Evolutionary conservation across 2,113 vertebrate genomes (phyloP), one percentile per base, ranked within the genome.

Genomic region (Syrmaticus mikado): DNA sequence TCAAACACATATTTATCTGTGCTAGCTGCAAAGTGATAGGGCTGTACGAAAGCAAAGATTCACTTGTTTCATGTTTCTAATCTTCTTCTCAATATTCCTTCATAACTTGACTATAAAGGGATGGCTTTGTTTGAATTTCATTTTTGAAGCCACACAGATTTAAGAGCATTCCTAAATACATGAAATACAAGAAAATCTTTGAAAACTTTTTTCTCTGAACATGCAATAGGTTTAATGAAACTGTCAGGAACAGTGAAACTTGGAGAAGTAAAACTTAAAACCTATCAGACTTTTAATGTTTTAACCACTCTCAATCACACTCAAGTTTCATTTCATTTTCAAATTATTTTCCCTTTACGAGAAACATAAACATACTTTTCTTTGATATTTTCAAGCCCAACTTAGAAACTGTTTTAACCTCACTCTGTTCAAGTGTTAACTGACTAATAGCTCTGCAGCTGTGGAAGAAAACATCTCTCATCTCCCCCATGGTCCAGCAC

Each of bases 391-490:
- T 83, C 89, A 91, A 77, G 71, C 67, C 58, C 0, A 2, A 86
- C 65, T 92, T 66, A 36, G 57, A 90, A 87, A 71, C 68, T 24
- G 52, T 55, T 96, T 92, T 88, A 94, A 90, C 40, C 53, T 94
- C 87, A 32, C 88, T 82, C 53, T 1, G 19, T 68, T 82, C 82
- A 94, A 96, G 91, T 94, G 92, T 85, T 95, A 96, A 96, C 88
- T 96, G 95, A 96, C 64, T 93, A 97, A 96, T 85, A 94, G 94
- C 64, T 82, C 86, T 43, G 91, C 91, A 92, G 95, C 94, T 96
- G 91, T 87, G 88, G 82, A 94, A 95, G 90, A 95, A 94, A 96
- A 92, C 85, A 88, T 95, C 94, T 87, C 94, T 96, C 95, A 93
- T 95, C 89, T 96, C 96, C 93, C 94, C 71, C 67, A 90, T 75